Conservation (phyloP, 2,113 vertebrate genomes). For the Scomber colias region DNA sequence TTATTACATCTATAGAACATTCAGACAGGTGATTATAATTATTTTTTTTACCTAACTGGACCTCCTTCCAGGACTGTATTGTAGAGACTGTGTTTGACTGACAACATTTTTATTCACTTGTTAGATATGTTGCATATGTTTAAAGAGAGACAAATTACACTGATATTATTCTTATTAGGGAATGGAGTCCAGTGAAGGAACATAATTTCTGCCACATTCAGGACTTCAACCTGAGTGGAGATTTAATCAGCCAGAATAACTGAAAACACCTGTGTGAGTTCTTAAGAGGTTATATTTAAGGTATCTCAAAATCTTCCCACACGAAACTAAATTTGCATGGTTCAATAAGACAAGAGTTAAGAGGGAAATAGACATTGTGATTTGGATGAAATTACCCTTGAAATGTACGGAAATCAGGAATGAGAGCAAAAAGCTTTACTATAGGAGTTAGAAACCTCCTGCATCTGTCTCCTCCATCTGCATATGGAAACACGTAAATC, state of each 20-base stretch:
- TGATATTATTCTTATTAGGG: not conserved
- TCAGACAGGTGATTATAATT: not conserved
- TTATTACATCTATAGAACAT: not conserved
- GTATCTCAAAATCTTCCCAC: not conserved
- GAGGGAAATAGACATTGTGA: too few species aligned
- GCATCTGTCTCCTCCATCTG: too few species aligned
- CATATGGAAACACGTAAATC: too few species aligned
- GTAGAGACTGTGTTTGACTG: slow-evolving; percentile 20
- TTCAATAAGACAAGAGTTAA: too few species aligned
- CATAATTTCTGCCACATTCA: slow-evolving; percentile 21
- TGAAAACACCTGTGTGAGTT: slow-evolving; percentile 29
- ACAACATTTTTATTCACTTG: slow-evolving; percentile 14
- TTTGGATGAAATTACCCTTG: not conserved
- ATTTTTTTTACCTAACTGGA: not conserved
- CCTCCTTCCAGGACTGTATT: slow-evolving; percentile 6
- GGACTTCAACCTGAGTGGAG: not conserved
- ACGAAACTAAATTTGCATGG: not conserved
- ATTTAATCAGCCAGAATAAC: too few species aligned
- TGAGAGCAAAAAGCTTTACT: not conserved
- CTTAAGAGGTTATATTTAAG: not conserved
- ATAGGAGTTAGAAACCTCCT: too few species aligned
- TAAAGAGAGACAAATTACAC: not conserved
- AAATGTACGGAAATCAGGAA: not conserved
- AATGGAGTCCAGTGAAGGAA: not conserved
- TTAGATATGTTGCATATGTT: not conserved